A percentile compares a stretch with the other conserved stretches of the same genome.
phyloP scores from a whole-genome alignment of 1,140 invertebrate genomes.

The Dendrolimus kikuchii region DNA sequence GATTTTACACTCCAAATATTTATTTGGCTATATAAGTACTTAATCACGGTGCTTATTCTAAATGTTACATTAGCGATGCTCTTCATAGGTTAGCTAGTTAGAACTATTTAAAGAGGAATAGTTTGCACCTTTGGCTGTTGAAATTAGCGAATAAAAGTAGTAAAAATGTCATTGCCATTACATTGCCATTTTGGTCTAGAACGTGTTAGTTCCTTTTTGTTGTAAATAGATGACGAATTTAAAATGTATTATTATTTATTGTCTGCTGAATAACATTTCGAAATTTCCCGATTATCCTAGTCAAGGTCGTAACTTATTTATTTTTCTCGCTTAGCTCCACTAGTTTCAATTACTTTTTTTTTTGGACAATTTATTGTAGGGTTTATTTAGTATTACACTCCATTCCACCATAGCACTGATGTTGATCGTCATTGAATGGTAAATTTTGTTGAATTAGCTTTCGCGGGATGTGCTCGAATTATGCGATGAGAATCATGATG shows the following conservation, averaged over 20 bases:
- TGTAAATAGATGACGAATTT: conserved; percentile 65
- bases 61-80: conserved; percentile 9
- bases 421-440: conserved; percentile 30
- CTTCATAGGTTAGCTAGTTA: conserved; percentile 12
- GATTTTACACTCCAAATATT: neutral
- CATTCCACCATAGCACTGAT: conserved; percentile 45
- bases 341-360: conserved; percentile 51
- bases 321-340: conserved; percentile 38
- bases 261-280: conserved; percentile 48
- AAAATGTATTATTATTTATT: conserved; percentile 63
- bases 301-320: conserved; percentile 65
- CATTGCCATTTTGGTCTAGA: conserved; percentile 69
- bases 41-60: conserved; percentile 32
- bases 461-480: conserved; percentile 14
- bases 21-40: conserved; percentile 29
- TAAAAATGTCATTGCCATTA: conserved; percentile 64
- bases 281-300: conserved; percentile 66
- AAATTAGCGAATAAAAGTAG: conserved; percentile 34
- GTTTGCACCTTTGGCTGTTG: conserved; percentile 51
- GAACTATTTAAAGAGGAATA: conserved; percentile 37
- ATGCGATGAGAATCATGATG: conserved; percentile 3
- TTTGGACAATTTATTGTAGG: conserved; percentile 51
- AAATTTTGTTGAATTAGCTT: conserved; percentile 49
- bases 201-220: conserved; percentile 63
- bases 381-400: conserved; percentile 50